Evolutionary conservation across 1,140 invertebrate species (phyloP).

Genomic region (Monochamus saltuarius): DNA sequence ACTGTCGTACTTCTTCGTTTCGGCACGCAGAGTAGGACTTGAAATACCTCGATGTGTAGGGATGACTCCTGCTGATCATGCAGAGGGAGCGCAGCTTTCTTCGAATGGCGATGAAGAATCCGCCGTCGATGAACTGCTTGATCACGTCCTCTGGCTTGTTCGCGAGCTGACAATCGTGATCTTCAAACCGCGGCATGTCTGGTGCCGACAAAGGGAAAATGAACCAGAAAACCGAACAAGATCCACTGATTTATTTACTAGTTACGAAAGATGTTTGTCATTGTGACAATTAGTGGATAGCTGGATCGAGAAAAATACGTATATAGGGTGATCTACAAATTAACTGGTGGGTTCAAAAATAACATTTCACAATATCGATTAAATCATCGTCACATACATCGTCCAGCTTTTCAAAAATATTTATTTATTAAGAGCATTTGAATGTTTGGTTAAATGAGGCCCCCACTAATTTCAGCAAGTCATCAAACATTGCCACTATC

Average conservation of each 20-base stretch:
- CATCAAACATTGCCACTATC: no score
- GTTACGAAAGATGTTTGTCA: background rate
- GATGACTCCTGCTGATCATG: slow-evolving; percentile 30
- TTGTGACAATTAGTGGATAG: background rate
- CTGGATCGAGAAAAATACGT: background rate
- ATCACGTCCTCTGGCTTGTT: background rate
- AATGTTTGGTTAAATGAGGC: no score
- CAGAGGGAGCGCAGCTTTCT: slow-evolving; percentile 18
- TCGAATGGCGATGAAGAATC: slow-evolving; percentile 27
- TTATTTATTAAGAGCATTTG: no score
- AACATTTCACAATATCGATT: no score
- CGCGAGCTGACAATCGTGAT: background rate
- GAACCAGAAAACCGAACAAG: no score
- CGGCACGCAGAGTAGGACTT: slow-evolving; percentile 27
- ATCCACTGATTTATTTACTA: background rate
- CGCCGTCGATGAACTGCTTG: slow-evolving; percentile 23
- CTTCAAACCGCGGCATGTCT: background rate
- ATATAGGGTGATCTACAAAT: no score
- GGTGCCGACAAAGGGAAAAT: background rate
- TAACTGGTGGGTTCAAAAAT: no score
- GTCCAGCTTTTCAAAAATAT: no score
- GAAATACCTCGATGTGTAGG: slow-evolving; percentile 21
- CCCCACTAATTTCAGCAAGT: no score
- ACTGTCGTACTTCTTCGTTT: slow-evolving; percentile 25
- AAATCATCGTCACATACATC: no score